phyloP scores from a whole-genome alignment of 2,113 vertebrate genomes.

The Zootoca vivipara region DNA sequence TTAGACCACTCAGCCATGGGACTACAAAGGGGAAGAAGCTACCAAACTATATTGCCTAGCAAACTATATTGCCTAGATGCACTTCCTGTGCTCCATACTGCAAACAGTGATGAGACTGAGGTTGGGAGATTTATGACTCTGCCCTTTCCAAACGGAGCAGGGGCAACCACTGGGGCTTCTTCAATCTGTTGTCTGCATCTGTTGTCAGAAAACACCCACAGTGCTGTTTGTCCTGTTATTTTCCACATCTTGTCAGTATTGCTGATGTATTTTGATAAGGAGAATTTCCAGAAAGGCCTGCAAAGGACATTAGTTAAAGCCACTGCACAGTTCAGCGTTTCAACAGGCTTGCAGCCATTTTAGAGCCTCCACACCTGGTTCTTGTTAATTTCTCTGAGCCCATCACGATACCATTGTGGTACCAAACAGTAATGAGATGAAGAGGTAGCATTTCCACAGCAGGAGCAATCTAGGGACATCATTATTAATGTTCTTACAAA shows the following conservation, averaged over 20 bases:
- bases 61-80: conserved; percentile 33
- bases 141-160: conserved; percentile 44
- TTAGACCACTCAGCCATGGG: conserved; percentile 45
- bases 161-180: conserved; percentile 53
- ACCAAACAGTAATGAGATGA: conserved; percentile 75
- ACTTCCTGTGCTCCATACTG: conserved; percentile 21
- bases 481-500: conserved; percentile 74
- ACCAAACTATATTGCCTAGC: conserved; percentile 42
- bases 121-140: conserved; percentile 56
- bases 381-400: conserved; percentile 69
- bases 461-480: conserved; percentile 71
- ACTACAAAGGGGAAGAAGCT: conserved; percentile 55
- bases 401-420: conserved; percentile 71
- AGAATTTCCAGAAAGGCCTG: conserved; percentile 63
- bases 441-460: conserved; percentile 74
- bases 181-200: conserved; percentile 59
- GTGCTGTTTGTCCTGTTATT: conserved; percentile 62
- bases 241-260: conserved; percentile 64
- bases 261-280: conserved; percentile 66
- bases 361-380: conserved; percentile 45
- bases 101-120: conserved; percentile 34
- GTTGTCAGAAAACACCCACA: conserved; percentile 53
- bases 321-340: conserved; percentile 63
- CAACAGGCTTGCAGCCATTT: conserved; percentile 68
- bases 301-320: conserved; percentile 60